A percentile compares a stretch with the other conserved stretches of the same genome.
Evolutionary conservation across 92 coral and sea anemone genomes (phyloP).

Genomic region (Heliopora coerulea): DNA sequence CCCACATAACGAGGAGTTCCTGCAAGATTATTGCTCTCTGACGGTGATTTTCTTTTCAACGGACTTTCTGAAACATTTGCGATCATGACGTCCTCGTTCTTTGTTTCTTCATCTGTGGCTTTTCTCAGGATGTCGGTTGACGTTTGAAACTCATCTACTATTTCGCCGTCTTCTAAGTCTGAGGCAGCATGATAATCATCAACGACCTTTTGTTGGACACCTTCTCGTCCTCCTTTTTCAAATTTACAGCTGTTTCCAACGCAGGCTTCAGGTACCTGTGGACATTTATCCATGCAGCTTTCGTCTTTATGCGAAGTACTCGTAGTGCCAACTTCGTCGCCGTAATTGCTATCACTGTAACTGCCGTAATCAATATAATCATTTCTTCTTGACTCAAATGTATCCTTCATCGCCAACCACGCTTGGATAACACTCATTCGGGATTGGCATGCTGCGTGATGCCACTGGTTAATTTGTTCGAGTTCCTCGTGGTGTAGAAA

Average conservation of each 20-base stretch:
- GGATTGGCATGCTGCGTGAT: constrained; percentile 6
- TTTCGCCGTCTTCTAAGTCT: constrained; percentile 2
- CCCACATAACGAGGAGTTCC: not conserved
- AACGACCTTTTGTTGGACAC: no score
- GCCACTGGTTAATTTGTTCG: constrained; percentile 23
- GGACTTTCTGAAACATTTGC: not conserved
- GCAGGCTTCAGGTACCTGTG: no score
- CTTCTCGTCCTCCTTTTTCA: no score
- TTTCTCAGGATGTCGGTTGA: not conserved
- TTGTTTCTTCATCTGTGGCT: not conserved
- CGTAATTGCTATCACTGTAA: no score
- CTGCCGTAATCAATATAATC: not conserved
- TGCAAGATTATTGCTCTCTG: not conserved
- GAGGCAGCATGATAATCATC: no score
- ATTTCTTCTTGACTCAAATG: not conserved
- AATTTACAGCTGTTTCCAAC: no score
- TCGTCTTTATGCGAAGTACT: not conserved
- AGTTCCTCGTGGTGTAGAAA: constrained; percentile 1
- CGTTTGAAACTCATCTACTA: not conserved
- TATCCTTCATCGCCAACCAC: constrained; percentile 28
- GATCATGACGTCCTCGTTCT: not conserved
- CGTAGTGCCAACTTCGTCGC: not conserved
- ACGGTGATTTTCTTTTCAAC: no score
- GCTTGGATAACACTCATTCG: constrained; percentile 6
- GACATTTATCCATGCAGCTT: no score